Base-by-base conservation (phyloP, 2,888 invertebrate genomes). In the Bedellia somnulentella region DNA sequence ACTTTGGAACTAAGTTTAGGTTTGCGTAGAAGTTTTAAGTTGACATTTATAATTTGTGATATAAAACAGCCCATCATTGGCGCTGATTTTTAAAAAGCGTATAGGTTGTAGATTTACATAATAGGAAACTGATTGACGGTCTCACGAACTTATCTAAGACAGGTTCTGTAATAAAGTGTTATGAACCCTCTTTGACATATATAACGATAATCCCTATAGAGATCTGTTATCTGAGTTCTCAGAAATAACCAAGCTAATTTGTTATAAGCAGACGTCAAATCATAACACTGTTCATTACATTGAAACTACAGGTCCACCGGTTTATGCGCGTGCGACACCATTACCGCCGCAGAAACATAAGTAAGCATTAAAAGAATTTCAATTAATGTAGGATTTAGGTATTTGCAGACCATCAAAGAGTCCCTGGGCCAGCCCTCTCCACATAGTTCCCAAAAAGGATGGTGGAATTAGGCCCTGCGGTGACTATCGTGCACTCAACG, bases 351-450 rank as follows among this genome's bases (percentile, higher is more conserved):
- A 30, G 11, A 14, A 27, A n/a, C 30, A 33, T 10, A n/a, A n/a
- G 8, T 22, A 27, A 12, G 26, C 27, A 11, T 27, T 15, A 14
- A 14, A 32, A 2, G 38, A 41, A 27, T 41, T 41, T 26, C 10
- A 24, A 5, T 4, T 11, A n/a, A 44, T 54, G 45, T 26, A 45
- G 4, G 42, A 50, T 5, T 30, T 39, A 9, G 58, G 55, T 1
- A 46, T 53, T 10, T 45, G 48, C 17, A 37, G 49, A 3, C 52
- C 49, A 0, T 55, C 52, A 0, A 40, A 37, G 8, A 52, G 49
- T 16, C 39, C 42, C 2, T 58, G 50, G 51, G 42, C 53, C 2
- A 49, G 42, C 30, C 57, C n/a, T n/a, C n/a, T n/a, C n/a, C n/a
- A n/a, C n/a, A n/a, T n/a, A n/a, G n/a, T n/a, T n/a, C n/a, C n/a